phyloP scores from a whole-genome alignment of 2,113 vertebrate species.

The Muntiacus reevesi region DNA sequence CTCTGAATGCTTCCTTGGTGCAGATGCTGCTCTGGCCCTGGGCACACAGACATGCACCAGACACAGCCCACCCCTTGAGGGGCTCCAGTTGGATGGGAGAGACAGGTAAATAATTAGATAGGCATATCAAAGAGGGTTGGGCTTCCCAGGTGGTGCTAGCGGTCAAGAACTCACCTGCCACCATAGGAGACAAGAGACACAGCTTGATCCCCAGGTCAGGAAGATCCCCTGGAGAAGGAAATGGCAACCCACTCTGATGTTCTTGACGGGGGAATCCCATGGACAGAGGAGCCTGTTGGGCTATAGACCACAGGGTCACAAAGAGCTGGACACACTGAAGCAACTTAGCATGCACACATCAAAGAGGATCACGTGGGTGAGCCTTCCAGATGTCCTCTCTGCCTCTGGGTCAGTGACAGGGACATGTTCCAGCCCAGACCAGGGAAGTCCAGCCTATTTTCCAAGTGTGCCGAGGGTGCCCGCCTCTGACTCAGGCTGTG shows the following conservation, averaged over 20 bases:
- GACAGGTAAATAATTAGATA: not conserved
- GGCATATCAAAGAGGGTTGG: not conserved
- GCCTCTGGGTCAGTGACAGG: not conserved
- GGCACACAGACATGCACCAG: not conserved
- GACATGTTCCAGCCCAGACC: not conserved
- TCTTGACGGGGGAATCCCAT: not conserved
- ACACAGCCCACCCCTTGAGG: not conserved
- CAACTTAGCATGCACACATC: not conserved
- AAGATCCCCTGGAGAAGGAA: not conserved
- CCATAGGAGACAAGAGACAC: not conserved
- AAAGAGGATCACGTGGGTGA: not conserved
- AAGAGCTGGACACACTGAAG: not conserved
- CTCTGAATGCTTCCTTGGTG: not conserved
- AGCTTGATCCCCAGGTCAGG: not conserved
- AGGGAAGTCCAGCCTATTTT: not conserved
- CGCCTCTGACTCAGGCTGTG: not conserved
- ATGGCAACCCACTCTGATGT: not conserved
- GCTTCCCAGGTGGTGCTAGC: not conserved
- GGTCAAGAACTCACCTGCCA: not conserved
- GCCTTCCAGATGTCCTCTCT: not conserved
- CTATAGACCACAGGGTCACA: not conserved
- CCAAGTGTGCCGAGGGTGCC: not conserved
- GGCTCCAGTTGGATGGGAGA: not conserved
- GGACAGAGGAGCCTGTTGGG: not conserved
- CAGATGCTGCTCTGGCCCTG: not conserved